A percentile compares a stretch with the other conserved stretches of the same genome.
Conservation (phyloP, 2,797 vertebrate genomes). For the Sebastes alutus region DNA sequence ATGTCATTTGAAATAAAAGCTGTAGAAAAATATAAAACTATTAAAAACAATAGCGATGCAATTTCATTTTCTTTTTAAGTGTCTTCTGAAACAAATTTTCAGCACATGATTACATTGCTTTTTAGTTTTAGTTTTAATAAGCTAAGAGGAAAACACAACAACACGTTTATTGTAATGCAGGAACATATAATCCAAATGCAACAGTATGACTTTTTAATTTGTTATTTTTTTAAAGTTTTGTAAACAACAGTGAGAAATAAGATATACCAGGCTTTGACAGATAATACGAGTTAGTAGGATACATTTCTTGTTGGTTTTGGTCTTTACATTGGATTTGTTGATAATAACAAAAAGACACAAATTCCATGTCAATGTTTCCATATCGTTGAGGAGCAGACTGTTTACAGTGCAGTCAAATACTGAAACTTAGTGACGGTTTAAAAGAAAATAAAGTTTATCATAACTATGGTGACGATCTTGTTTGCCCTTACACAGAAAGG, state of each 20-base stretch:
- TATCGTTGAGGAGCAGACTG: too few relatives aligned
- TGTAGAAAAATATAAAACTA: background rate
- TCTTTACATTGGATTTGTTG: background rate
- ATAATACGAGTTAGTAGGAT: too few relatives aligned
- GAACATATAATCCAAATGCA: too few relatives aligned
- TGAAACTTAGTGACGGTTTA: background rate
- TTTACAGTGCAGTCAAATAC: background rate
- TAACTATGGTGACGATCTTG: background rate
- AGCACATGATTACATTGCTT: background rate
- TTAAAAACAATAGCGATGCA: background rate
- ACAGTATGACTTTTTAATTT: too few relatives aligned
- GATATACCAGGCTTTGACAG: background rate
- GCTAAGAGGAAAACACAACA: background rate
- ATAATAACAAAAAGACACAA: background rate
- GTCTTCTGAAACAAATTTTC: background rate
- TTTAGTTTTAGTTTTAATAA: background rate
- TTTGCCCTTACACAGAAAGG: slow-evolving; percentile 14
- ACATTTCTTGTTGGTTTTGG: background rate
- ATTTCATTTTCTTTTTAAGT: too few relatives aligned
- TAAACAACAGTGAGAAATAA: background rate
- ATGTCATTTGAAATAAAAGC: background rate
- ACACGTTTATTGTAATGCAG: too few relatives aligned
- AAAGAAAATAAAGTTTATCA: background rate
- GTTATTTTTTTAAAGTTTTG: background rate
- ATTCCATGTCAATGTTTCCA: too few relatives aligned